Base-by-base conservation (phyloP, 2,888 invertebrate species). In the Ptychoptera albimana region DNA sequence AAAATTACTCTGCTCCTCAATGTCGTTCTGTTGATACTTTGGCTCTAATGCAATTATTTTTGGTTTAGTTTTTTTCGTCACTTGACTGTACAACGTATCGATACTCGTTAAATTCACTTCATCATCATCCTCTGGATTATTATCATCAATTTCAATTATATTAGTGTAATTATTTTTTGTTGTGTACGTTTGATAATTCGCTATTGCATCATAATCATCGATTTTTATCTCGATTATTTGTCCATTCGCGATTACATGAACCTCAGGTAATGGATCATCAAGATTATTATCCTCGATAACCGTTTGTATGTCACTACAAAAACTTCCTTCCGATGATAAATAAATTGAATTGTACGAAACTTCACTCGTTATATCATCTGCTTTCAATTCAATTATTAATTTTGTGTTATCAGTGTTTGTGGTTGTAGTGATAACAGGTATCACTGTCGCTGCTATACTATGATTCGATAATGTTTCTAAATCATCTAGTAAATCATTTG, bases 61-160 rank as follows among this genome's bases (percentile, higher is more conserved):
- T 37, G 74, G 73, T 55, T 71, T 69, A 60, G 62, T 68, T 58
- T 72, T 72, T 47, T 64, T 66, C 13, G 67, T 66, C 60, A 61
- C 39, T 68, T 70, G 47, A 40, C 49, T 49, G 29, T 52, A 52
- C 5, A 51, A 42, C 12, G 46, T 48, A 35, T 53, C 51, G 31
- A 50, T 46, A 43, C 43, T 45, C 8, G 34, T 9, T 23, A 34
- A 16, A 35, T 35, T 42, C n/a, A 16, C 6, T 35, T 42, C 42
- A 14, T 42, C 34, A 15, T 42, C 34, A 8, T 34, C 15, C 10
- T 32, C 10, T 32, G 14, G n/a, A n/a, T 23, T 23, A 23, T 23
- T 23, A 3, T 23, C 23, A 23, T 23, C 7, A 23, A 23, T 23
- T 23, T 23, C 23, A 23, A 23, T 23, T 23, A 23, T 23, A 23